Evolutionary conservation across 1,140 invertebrate species (phyloP).

Genomic region (Eriosoma lanigerum): DNA sequence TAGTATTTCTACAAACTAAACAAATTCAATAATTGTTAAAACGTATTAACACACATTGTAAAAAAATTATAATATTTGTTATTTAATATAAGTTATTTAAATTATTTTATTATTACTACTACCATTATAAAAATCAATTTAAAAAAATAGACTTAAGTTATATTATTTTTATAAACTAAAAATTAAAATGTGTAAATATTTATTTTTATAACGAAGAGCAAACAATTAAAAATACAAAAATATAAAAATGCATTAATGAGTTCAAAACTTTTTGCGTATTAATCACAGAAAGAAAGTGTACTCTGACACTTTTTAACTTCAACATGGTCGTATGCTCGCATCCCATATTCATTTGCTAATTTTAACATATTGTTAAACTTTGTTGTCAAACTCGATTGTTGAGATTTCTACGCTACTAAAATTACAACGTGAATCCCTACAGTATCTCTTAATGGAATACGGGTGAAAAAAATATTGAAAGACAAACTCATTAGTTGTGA

Average conservation of each 20-base stretch:
- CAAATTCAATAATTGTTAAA: too few relatives aligned
- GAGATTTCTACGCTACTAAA: background rate
- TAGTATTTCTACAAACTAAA: too few relatives aligned
- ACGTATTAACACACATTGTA: too few relatives aligned
- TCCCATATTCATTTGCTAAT: slow-evolving; percentile 15
- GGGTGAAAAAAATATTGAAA: background rate
- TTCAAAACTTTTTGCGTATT: slow-evolving; percentile 33
- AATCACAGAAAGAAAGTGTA: slow-evolving; percentile 25
- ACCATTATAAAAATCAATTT: too few relatives aligned
- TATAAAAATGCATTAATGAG: slow-evolving; percentile 14
- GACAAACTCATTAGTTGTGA: background rate
- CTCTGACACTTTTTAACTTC: slow-evolving; percentile 27
- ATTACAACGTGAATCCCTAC: too few relatives aligned
- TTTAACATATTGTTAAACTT: slow-evolving; percentile 48
- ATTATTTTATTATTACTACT: too few relatives aligned
- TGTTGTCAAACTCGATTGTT: slow-evolving; percentile 32
- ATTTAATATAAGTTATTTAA: too few relatives aligned
- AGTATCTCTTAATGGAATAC: background rate
- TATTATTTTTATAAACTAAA: too few relatives aligned
- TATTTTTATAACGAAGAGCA: slow-evolving; percentile 14
- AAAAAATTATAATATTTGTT: too few relatives aligned
- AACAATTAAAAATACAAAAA: slow-evolving; percentile 28
- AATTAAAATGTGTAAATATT: slow-evolving; percentile 28
- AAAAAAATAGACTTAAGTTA: too few relatives aligned
- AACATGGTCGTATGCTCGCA: background rate